Evolutionary conservation across 1,140 invertebrate genomes (phyloP).

Genomic region (Bombus sylvicola): DNA sequence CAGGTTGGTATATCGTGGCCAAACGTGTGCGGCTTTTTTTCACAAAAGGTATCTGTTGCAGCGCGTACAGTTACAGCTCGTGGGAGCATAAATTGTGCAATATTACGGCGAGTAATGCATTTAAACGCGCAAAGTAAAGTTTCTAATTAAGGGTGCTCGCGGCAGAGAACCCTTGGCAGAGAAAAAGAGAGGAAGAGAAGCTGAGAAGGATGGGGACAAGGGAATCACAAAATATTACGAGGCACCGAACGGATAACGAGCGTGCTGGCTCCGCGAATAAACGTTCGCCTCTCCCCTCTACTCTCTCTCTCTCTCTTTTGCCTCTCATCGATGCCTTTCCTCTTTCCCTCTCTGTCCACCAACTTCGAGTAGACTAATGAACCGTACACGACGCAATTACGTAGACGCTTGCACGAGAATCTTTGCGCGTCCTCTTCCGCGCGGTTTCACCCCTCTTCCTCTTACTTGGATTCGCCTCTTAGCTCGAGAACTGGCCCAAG

Average conservation of each 20-base stretch:
- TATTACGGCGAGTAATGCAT: conserved; percentile 64
- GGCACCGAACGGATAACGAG: conserved; percentile 66
- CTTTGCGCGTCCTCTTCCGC: conserved; percentile 35
- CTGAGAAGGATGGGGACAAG: background rate
- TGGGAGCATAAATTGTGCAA: conserved; percentile 66
- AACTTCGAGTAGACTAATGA: conserved; percentile 59
- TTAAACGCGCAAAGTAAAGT: conserved; percentile 66
- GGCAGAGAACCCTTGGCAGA: background rate
- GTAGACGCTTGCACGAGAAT: conserved; percentile 54
- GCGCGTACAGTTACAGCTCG: background rate
- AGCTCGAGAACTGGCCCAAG: background rate
- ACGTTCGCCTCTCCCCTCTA: conserved; percentile 28
- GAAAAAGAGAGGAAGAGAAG: background rate
- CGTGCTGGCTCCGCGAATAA: conserved; percentile 61
- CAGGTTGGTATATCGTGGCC: no score
- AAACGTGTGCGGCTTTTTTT: background rate
- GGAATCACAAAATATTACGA: conserved; percentile 68
- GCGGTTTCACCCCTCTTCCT: background rate
- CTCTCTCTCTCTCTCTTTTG: background rate
- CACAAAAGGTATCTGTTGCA: background rate
- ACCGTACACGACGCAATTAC: conserved; percentile 62
- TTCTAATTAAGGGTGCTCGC: conserved; percentile 66
- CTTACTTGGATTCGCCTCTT: background rate
- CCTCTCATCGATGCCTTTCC: background rate
- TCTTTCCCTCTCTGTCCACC: conserved; percentile 11